phyloP scores from a whole-genome alignment of 2,888 invertebrate genomes.

The Thera britannica region DNA sequence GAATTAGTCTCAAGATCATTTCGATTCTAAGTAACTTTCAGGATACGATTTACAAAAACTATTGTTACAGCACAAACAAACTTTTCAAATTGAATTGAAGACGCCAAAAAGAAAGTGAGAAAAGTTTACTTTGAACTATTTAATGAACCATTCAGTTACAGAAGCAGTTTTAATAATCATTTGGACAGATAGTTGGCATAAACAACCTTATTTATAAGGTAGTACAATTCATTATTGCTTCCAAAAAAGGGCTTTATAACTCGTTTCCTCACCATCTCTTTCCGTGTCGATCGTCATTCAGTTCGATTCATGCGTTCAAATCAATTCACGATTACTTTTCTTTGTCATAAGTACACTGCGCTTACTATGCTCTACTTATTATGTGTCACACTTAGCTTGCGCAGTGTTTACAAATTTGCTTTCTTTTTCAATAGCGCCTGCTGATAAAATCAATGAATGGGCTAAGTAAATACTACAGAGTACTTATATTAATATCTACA shows the following conservation, averaged over 20 bases:
- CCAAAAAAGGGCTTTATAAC: slow-evolving; percentile 21
- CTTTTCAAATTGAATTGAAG: slow-evolving; percentile 22
- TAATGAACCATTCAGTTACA: slow-evolving; percentile 41
- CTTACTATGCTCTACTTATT: slow-evolving; percentile 38
- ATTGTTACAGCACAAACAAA: no score
- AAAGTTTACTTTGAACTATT: slow-evolving; percentile 38
- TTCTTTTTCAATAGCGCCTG: slow-evolving; percentile 24
- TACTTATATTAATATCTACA: no score
- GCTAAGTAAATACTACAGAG: no score
- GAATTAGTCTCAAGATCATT: no score
- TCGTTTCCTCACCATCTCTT: slow-evolving; percentile 54
- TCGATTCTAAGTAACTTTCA: no score
- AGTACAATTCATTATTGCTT: slow-evolving; percentile 26
- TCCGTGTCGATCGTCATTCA: slow-evolving; percentile 60
- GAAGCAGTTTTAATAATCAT: slow-evolving; percentile 32
- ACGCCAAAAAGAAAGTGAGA: slow-evolving; percentile 41
- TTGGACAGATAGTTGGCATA: slow-evolving; percentile 15
- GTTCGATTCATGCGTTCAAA: slow-evolving; percentile 63
- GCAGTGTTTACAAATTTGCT: slow-evolving; percentile 27
- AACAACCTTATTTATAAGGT: slow-evolving; percentile 10
- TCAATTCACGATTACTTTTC: slow-evolving; percentile 52
- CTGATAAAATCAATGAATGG: no score
- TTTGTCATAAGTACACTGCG: slow-evolving; percentile 34
- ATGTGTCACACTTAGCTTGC: slow-evolving; percentile 30
- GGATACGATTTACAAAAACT: no score